These are phyloP conservation scores for Chrysodeixis includens DNA, from an alignment of 2,888 invertebrate genomes.

Conservation along the genomic window DNA sequence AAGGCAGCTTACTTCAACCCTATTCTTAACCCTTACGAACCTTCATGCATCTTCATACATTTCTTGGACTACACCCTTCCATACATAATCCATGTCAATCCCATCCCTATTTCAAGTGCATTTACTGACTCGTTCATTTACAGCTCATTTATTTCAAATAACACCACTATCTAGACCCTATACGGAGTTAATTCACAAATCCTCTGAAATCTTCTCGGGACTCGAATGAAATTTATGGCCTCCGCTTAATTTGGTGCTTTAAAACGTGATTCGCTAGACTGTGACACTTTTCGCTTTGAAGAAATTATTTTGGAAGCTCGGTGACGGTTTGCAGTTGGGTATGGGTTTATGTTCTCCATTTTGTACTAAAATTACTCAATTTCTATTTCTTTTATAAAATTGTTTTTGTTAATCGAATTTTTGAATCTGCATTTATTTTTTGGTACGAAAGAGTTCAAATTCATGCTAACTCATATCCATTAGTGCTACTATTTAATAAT, in stretches of 20 bases:
- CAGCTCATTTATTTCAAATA: conserved; percentile 70
- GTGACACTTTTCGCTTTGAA: conserved; percentile 38
- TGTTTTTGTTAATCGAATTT: no score
- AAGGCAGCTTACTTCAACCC: neutral
- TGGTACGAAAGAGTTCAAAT: no score
- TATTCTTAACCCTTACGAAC: neutral
- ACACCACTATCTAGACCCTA: conserved; percentile 60
- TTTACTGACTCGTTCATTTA: conserved; percentile 63
- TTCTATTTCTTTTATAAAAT: no score
- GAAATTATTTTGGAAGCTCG: conserved; percentile 21
- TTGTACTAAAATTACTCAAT: no score
- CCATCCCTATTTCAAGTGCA: conserved; percentile 50
- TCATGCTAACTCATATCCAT: no score
- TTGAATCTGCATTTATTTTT: no score
- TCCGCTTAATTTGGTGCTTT: conserved; percentile 62
- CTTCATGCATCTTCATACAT: neutral
- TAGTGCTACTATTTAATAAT: no score
- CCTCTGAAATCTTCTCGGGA: conserved; percentile 68
- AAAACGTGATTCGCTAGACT: conserved; percentile 64
- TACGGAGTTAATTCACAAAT: conserved; percentile 67
- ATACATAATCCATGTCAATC: conserved; percentile 34
- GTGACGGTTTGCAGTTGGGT: neutral
- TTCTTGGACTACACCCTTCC: neutral
- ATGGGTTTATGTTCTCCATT: neutral
- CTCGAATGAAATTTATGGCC: conserved; percentile 74